These are phyloP conservation scores for Seriola dumerili DNA, from an alignment of 2,113 vertebrate genomes.

Conservation along the genomic window DNA sequence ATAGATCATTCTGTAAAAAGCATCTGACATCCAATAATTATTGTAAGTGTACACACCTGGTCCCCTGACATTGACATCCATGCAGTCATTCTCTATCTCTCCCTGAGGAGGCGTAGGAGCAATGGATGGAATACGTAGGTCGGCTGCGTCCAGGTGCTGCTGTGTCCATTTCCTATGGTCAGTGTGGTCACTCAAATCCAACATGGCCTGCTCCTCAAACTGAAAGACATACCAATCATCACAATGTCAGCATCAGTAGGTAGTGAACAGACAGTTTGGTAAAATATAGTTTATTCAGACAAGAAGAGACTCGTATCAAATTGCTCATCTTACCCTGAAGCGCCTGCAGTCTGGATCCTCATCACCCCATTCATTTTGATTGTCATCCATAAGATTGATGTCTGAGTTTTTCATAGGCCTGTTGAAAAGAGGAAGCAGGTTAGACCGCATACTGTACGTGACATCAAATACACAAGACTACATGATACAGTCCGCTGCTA, in stretches of 20 bases:
- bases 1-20: background rate
- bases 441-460: constrained; percentile 12
- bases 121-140: constrained; percentile 93
- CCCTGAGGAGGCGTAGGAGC: constrained; percentile 97
- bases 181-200: constrained; percentile 88
- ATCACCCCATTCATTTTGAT: constrained; percentile 96
- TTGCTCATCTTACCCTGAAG: constrained; percentile 87
- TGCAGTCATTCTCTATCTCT: constrained; percentile 94
- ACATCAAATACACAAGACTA: constrained; percentile 6
- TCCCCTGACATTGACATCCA: constrained; percentile 97
- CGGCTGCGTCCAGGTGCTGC: constrained; percentile 90
- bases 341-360: constrained; percentile 92
- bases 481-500: background rate
- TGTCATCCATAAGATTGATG: constrained; percentile 94
- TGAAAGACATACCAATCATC: constrained; percentile 34
- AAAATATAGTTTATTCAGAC: background rate
- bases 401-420: constrained; percentile 95
- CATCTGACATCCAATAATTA: background rate
- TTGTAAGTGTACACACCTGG: constrained; percentile 85
- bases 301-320: background rate
- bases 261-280: background rate
- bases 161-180: constrained; percentile 89
- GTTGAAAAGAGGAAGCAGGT: constrained; percentile 38
- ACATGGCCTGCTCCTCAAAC: constrained; percentile 87
- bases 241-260: constrained; percentile 7